Evolutionary conservation across 1,140 invertebrate genomes (phyloP).

Genomic region (Aplysia californica): DNA sequence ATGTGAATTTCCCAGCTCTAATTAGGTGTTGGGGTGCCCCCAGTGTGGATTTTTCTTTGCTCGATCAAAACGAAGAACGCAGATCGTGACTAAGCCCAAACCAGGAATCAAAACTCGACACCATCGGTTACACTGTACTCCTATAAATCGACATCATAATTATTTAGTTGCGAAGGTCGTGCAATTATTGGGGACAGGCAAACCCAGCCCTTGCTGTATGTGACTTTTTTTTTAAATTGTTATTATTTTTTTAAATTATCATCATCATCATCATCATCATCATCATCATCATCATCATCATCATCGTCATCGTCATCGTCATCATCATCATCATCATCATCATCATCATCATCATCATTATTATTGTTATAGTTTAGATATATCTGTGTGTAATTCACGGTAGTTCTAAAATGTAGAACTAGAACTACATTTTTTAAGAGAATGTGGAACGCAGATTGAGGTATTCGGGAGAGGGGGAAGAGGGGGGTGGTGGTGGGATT

Average conservation of each 20-base stretch:
- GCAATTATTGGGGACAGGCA: constrained; percentile 35
- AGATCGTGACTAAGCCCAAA: background rate
- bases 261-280: too few species aligned
- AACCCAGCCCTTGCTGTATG: constrained; percentile 74
- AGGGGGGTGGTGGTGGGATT: too few species aligned
- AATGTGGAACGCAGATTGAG: background rate
- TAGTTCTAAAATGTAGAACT: background rate
- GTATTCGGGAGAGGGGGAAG: background rate
- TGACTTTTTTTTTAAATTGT: background rate
- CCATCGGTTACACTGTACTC: background rate
- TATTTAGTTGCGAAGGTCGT: background rate
- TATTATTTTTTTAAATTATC: background rate
- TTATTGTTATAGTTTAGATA: too few species aligned
- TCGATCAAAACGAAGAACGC: background rate
- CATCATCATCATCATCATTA: background rate
- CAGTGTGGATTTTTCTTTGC: background rate
- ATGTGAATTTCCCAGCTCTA: background rate
- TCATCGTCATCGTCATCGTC: background rate
- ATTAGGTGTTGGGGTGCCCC: background rate
- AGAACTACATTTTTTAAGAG: background rate
- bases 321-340: background rate
- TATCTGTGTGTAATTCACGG: background rate
- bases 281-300: background rate
- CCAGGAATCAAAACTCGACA: background rate
- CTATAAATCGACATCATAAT: too few species aligned